Conservation (phyloP, 2,888 invertebrate species). For the Sarcophaga rosellei region DNA sequence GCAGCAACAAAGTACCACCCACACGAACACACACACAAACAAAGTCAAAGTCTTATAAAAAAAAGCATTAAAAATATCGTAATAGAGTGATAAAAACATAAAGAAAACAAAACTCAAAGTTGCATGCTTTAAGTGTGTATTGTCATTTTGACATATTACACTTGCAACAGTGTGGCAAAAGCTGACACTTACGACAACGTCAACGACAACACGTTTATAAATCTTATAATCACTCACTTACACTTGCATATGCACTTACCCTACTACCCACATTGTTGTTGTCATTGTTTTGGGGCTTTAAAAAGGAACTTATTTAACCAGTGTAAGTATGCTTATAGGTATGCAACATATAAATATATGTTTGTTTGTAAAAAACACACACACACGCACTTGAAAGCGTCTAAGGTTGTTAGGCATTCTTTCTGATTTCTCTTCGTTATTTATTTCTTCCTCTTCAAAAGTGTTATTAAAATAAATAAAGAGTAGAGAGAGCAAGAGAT, state of each 20-base stretch:
- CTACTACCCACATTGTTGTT: too few species aligned
- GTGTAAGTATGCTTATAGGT: background rate
- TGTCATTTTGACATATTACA: slow-evolving; percentile 29
- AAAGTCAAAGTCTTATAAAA: background rate
- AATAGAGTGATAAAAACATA: background rate
- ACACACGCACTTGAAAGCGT: slow-evolving; percentile 41
- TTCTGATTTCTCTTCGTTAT: background rate
- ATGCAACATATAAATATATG: too few species aligned
- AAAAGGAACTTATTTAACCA: background rate
- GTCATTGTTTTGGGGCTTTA: too few species aligned
- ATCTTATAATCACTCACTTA: background rate
- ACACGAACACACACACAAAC: background rate
- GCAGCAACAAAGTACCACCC: background rate
- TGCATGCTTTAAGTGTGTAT: background rate
- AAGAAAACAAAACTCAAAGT: background rate
- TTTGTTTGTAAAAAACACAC: too few species aligned
- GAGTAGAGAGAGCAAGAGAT: background rate
- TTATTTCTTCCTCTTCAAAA: background rate
- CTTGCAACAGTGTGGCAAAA: slow-evolving; percentile 4
- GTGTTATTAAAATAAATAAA: background rate
- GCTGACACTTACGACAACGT: slow-evolving; percentile 27
- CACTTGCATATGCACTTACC: background rate
- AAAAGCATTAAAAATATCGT: background rate
- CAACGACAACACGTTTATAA: background rate
- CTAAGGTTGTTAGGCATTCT: slow-evolving; percentile 55